phyloP scores from a whole-genome alignment of 2,888 invertebrate species.

The Dicycla oo region DNA sequence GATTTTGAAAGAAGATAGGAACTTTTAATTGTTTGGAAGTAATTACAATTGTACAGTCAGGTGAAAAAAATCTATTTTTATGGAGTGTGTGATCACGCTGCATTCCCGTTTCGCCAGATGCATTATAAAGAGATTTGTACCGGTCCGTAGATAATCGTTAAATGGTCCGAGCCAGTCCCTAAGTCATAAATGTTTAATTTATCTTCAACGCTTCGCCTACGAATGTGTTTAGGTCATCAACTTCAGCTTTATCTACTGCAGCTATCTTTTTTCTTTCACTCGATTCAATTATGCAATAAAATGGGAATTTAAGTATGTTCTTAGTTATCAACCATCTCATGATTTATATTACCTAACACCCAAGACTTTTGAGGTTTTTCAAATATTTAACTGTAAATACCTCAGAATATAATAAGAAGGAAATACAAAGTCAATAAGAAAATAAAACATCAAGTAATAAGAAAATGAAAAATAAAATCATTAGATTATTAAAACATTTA shows the following conservation, averaged over 20 bases:
- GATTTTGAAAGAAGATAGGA: slow-evolving; percentile 39
- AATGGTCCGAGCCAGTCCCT: slow-evolving; percentile 72
- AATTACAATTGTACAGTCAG: slow-evolving; percentile 42
- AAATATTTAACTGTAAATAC: not conserved
- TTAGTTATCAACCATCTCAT: not conserved
- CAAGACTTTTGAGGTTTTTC: not conserved
- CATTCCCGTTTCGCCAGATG: slow-evolving; percentile 69
- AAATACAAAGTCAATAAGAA: not conserved
- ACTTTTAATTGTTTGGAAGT: slow-evolving; percentile 48
- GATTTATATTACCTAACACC: not conserved
- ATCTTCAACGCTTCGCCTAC: slow-evolving; percentile 61
- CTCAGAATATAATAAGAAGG: not conserved
- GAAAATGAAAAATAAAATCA: not conserved
- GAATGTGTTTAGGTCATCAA: slow-evolving; percentile 55
- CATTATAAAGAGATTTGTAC: slow-evolving; percentile 81
- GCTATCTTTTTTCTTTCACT: slow-evolving; percentile 11
- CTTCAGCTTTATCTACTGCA: slow-evolving; percentile 44
- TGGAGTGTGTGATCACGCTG: slow-evolving; percentile 32
- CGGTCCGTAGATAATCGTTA: slow-evolving; percentile 77
- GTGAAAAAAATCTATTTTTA: slow-evolving; percentile 26
- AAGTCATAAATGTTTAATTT: slow-evolving; percentile 74
- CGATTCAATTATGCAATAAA: not conserved
- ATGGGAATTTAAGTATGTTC: not conserved
- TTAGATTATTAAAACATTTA: not conserved
- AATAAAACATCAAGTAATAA: not conserved